Percentiles rank a stretch among this genome's conserved stretches.
phyloP scores from a whole-genome alignment of 2,888 invertebrate genomes.

The Drosophila cracens region DNA sequence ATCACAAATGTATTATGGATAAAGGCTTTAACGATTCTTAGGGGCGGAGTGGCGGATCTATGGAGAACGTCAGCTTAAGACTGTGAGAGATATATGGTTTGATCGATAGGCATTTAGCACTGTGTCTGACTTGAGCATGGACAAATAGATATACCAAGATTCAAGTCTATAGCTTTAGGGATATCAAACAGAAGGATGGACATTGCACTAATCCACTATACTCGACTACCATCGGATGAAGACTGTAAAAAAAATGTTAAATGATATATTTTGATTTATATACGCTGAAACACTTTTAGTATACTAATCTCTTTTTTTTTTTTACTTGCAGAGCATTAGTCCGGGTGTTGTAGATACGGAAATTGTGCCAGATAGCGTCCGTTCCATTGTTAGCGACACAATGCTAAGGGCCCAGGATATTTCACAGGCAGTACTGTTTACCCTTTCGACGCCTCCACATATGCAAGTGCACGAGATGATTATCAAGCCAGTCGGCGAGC shows the following conservation, averaged over 20 bases:
- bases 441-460: constrained; percentile 75
- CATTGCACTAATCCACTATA: not conserved
- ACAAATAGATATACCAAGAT: no score
- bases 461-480: constrained; percentile 77
- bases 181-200: not conserved
- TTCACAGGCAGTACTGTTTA: constrained; percentile 76
- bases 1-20: not conserved
- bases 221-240: not conserved
- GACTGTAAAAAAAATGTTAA: not conserved
- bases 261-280: not conserved
- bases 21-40: not conserved
- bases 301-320: not conserved
- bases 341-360: constrained; percentile 80
- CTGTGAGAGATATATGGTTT: not conserved
- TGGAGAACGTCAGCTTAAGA: not conserved
- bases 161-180: not conserved
- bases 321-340: constrained; percentile 71
- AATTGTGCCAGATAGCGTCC: constrained; percentile 59
- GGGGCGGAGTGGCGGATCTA: not conserved
- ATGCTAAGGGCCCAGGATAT: constrained; percentile 77
- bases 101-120: not conserved
- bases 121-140: no score
- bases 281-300: not conserved
- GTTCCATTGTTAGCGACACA: constrained; percentile 9
- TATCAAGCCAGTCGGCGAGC: constrained; percentile 69